Evolutionary conservation across 2,797 vertebrate species (phyloP).

Genomic region (Siniperca scherzeri): DNA sequence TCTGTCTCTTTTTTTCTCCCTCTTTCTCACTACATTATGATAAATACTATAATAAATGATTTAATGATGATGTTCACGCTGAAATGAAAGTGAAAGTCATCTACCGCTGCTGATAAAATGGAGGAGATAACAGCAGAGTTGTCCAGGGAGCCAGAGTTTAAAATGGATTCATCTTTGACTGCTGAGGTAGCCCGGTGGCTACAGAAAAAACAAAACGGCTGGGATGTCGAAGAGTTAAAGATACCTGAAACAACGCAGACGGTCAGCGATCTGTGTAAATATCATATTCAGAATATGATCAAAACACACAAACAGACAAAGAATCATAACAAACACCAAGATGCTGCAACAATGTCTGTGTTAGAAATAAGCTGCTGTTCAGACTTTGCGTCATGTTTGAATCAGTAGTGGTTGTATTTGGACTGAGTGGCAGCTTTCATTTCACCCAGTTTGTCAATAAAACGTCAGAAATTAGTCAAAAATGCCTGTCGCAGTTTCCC

Average conservation of each 20-base stretch:
- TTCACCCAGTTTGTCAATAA: background rate
- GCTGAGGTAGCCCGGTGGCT: background rate
- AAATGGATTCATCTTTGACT: slow-evolving; percentile 13
- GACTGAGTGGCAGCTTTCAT: slow-evolving; percentile 36
- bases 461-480: no score
- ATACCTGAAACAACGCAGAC: background rate
- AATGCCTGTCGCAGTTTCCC: no score
- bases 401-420: slow-evolving; percentile 13
- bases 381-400: background rate
- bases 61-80: background rate
- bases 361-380: background rate
- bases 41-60: slow-evolving; percentile 13
- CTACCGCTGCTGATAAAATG: background rate
- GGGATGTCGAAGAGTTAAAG: background rate
- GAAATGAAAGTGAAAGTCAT: slow-evolving; percentile 33
- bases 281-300: background rate
- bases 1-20: background rate
- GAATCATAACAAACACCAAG: background rate
- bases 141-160: slow-evolving; percentile 8
- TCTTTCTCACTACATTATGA: background rate
- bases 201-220: background rate
- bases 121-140: background rate
- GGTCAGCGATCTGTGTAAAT: background rate
- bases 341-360: no score
- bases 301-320: background rate